phyloP scores from a whole-genome alignment of 2,888 invertebrate species.

The Limnephilus marmoratus region DNA sequence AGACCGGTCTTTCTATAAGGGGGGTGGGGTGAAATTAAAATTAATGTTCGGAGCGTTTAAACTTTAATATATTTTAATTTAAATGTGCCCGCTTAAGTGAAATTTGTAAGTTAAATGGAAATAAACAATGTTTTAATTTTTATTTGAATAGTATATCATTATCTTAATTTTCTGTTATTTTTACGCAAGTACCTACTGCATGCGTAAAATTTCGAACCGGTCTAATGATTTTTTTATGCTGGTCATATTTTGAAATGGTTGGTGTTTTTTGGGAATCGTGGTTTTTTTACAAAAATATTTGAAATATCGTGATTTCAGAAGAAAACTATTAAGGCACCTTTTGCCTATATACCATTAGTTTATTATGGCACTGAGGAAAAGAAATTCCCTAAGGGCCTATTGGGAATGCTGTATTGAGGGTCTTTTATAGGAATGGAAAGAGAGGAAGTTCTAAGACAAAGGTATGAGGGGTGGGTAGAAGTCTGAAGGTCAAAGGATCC shows the following conservation, averaged over 20 bases:
- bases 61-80: neutral
- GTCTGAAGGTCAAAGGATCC: too few species aligned
- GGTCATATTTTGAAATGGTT: too few species aligned
- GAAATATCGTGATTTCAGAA: too few species aligned
- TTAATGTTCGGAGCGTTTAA: constrained; percentile 42
- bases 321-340: too few species aligned
- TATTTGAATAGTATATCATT: neutral
- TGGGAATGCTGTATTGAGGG: too few species aligned
- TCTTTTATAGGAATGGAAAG: too few species aligned
- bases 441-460: too few species aligned
- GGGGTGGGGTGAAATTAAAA: constrained; percentile 44
- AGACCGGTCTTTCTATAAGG: neutral
- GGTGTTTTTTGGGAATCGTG: neutral
- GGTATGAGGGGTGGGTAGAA: too few species aligned
- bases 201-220: neutral
- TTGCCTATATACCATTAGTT: too few species aligned
- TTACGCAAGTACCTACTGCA: neutral
- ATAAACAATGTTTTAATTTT: neutral
- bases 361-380: too few species aligned
- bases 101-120: constrained; percentile 2
- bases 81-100: neutral
- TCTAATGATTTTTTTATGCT: neutral
- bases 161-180: neutral
- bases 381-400: too few species aligned
- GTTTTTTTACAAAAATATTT: too few species aligned